Evolutionary conservation across 2,113 vertebrate species (phyloP).

Genomic region (Gallinago paraguaiae): DNA sequence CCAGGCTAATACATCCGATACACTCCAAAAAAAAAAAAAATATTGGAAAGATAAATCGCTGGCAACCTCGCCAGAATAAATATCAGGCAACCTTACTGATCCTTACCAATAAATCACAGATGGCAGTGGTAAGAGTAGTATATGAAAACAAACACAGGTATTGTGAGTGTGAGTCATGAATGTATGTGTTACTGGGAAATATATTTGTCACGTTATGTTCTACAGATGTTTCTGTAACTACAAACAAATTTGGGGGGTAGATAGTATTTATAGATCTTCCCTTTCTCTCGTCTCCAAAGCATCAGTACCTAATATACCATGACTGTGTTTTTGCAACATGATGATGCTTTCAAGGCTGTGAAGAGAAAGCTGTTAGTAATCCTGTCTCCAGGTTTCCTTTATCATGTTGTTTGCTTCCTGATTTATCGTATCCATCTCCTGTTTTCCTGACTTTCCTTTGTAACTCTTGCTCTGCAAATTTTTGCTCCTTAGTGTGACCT

Average conservation of each 20-base stretch:
- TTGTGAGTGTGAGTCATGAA: neutral
- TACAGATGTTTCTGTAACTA: neutral
- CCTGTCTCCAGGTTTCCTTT: neutral
- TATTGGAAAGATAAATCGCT: neutral
- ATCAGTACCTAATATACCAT: neutral
- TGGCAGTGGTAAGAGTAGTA: neutral
- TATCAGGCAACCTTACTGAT: neutral
- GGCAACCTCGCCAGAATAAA: neutral
- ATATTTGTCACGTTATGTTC: neutral
- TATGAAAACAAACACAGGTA: neutral
- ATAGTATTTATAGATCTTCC: neutral
- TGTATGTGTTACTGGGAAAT: neutral
- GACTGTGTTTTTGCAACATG: neutral
- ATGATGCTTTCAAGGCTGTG: neutral
- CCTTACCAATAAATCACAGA: neutral
- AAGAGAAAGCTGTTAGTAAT: neutral
- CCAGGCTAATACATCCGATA: neutral
- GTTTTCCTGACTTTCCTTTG: neutral
- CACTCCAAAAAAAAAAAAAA: neutral
- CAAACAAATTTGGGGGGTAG: rapidly evolving
- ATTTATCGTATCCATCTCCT: neutral
- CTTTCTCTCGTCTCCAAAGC: neutral
- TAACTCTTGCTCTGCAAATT: neutral
- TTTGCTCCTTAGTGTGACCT: neutral
- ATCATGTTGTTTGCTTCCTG: neutral